Evolutionary conservation across 2,888 invertebrate species (phyloP).

Genomic region (Caenorhabditis imperialis): DNA sequence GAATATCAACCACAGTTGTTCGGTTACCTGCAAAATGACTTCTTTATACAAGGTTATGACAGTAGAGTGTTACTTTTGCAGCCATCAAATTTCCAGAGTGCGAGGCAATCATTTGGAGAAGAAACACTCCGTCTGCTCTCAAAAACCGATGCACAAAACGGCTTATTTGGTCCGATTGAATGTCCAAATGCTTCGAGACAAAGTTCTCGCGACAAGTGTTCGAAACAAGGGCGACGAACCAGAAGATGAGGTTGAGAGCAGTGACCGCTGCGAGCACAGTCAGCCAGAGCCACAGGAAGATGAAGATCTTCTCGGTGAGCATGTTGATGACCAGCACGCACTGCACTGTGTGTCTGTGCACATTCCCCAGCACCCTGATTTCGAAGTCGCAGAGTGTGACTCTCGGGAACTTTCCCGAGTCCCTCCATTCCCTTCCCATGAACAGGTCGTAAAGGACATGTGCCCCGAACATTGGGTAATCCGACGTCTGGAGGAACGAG

Average conservation of each 20-base stretch:
- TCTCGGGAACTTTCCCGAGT: constrained; percentile 79
- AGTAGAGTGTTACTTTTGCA: constrained; percentile 53
- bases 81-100: constrained; percentile 70
- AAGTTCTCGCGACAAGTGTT: constrained; percentile 67
- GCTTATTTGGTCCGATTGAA: constrained; percentile 62
- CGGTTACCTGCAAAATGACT: constrained; percentile 58
- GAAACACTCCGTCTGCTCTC: constrained; percentile 76
- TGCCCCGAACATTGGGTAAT: constrained; percentile 79
- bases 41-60: background rate
- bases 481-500: constrained; percentile 79
- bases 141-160: constrained; percentile 75
- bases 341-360: constrained; percentile 77
- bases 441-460: constrained; percentile 80
- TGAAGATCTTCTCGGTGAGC: constrained; percentile 78
- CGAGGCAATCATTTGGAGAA: constrained; percentile 71
- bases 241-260: constrained; percentile 74
- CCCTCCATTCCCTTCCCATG: constrained; percentile 77
- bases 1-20: constrained; percentile 68
- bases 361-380: constrained; percentile 78
- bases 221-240: constrained; percentile 74
- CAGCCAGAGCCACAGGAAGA: constrained; percentile 78
- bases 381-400: constrained; percentile 79
- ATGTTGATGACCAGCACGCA: constrained; percentile 78
- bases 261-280: constrained; percentile 72
- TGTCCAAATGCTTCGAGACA: constrained; percentile 63